These are phyloP conservation scores for Rhinoraja longicauda DNA, from an alignment of 2,797 vertebrate species.

Conservation along the genomic window DNA sequence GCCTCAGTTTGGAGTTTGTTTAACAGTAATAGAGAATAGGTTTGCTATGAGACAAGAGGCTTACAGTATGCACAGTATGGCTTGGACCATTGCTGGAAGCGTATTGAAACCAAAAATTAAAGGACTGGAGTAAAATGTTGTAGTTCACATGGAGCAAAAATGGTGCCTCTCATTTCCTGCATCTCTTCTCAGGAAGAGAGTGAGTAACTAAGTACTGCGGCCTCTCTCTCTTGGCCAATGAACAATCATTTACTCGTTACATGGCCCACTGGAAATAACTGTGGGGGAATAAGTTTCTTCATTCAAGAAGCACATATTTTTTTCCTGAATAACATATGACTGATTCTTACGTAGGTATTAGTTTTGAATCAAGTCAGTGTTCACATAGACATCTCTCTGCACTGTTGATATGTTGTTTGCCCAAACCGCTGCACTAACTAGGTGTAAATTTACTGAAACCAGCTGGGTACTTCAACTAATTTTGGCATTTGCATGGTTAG, in stretches of 20 bases:
- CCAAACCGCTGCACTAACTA: slow-evolving; percentile 5
- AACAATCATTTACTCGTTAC: neutral
- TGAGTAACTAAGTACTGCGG: neutral
- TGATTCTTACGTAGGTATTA: neutral
- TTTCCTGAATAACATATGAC: neutral
- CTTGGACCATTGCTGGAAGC: slow-evolving; percentile 58
- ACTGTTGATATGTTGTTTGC: neutral
- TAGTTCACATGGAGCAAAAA: slow-evolving; percentile 63
- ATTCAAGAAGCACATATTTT: neutral
- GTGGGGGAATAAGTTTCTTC: neutral
- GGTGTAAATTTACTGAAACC: neutral
- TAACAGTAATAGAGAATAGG: slow-evolving; percentile 29
- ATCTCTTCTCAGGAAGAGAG: slow-evolving; percentile 25
- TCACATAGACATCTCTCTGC: neutral
- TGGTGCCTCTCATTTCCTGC: slow-evolving; percentile 46
- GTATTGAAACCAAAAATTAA: slow-evolving; percentile 72
- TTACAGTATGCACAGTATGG: slow-evolving; percentile 53
- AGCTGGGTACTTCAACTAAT: slow-evolving; percentile 1
- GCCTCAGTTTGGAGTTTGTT: slow-evolving; percentile 32
- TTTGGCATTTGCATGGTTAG: neutral
- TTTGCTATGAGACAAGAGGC: slow-evolving; percentile 42
- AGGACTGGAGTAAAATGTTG: slow-evolving; percentile 69
- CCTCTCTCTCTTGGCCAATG: neutral
- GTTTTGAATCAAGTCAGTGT: neutral
- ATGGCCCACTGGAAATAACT: neutral